Conservation (phyloP, 2,888 invertebrate species). For the Scelioninae gen. 1 region DNA sequence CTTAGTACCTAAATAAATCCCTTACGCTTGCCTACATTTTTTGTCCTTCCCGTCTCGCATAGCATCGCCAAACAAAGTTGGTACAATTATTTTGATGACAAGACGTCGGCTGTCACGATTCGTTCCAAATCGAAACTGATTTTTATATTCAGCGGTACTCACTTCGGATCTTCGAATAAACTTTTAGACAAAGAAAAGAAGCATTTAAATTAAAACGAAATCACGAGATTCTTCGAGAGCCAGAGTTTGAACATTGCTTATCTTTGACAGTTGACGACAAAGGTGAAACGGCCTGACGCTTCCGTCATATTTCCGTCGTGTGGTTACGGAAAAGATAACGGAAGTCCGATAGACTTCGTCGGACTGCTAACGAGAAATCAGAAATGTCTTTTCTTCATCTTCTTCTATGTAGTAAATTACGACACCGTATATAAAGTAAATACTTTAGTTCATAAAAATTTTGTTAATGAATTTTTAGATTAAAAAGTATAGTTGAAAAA, state of each 20-base stretch:
- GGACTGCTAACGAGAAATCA: slow-evolving; percentile 82
- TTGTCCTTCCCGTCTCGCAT: slow-evolving; percentile 73
- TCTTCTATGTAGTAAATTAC: slow-evolving; percentile 34
- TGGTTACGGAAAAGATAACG: slow-evolving; percentile 80
- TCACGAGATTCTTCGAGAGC: slow-evolving; percentile 39
- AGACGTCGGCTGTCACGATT: slow-evolving; percentile 38
- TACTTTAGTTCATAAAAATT: not conserved
- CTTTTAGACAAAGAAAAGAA: slow-evolving; percentile 28
- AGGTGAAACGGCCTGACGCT: slow-evolving; percentile 80
- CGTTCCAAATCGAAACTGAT: slow-evolving; percentile 21
- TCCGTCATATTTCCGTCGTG: slow-evolving; percentile 78
- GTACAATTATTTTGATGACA: slow-evolving; percentile 59
- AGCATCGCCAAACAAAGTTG: slow-evolving; percentile 57
- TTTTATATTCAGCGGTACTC: not conserved
- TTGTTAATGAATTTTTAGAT: not conserved
- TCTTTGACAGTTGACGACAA: slow-evolving; percentile 82
- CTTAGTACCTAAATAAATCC: slow-evolving; percentile 81
- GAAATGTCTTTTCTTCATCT: slow-evolving; percentile 81
- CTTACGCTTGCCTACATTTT: slow-evolving; percentile 78
- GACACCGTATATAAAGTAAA: slow-evolving; percentile 17
- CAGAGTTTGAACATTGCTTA: slow-evolving; percentile 77
- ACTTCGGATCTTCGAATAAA: slow-evolving; percentile 7
- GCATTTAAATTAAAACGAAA: slow-evolving; percentile 26
- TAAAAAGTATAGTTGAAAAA: too few species aligned
- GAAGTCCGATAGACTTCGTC: slow-evolving; percentile 79